These are phyloP conservation scores for Sebastes dallii DNA, from an alignment of 2,797 vertebrate species.

Conservation along the genomic window DNA sequence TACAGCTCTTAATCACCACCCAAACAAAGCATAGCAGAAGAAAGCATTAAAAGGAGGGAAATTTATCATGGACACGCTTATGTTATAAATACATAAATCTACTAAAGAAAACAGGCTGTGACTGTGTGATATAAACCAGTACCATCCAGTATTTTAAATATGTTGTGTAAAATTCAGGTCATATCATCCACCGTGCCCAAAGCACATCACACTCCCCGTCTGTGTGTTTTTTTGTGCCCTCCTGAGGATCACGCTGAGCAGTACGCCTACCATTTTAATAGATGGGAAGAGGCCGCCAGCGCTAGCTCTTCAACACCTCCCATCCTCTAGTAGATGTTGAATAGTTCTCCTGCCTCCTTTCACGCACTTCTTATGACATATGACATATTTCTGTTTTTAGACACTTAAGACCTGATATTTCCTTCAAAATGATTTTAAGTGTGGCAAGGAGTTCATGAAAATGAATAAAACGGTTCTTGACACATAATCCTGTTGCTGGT, in stretches of 20 bases:
- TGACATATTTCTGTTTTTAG: constrained; percentile 40
- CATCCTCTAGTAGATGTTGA: constrained; percentile 23
- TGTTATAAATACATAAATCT: constrained; percentile 40
- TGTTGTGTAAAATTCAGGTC: constrained; percentile 47
- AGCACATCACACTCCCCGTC: constrained; percentile 53
- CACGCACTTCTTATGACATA: constrained; percentile 1
- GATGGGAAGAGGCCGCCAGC: constrained; percentile 55
- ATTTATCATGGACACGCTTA: constrained; percentile 16
- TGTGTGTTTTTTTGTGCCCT: constrained; percentile 46
- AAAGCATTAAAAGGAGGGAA: constrained; percentile 23
- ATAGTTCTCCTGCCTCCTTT: constrained; percentile 26
- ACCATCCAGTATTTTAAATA: constrained; percentile 12
- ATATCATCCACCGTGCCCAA: constrained; percentile 45
- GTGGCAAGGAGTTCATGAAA: constrained; percentile 19
- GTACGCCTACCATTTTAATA: constrained; percentile 50
- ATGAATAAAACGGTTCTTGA: neutral
- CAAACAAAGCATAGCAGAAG: constrained; percentile 17
- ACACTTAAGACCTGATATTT: constrained; percentile 37
- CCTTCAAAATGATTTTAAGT: constrained; percentile 25
- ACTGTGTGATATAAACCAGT: constrained; percentile 28
- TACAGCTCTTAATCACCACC: constrained; percentile 15
- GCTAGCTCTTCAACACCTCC: constrained; percentile 52
- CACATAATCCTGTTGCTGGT: neutral
- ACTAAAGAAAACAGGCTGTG: constrained; percentile 19
- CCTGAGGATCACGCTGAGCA: constrained; percentile 40